Evolutionary conservation across 2,797 vertebrate genomes (phyloP).

Genomic region (Decapterus maruadsi): DNA sequence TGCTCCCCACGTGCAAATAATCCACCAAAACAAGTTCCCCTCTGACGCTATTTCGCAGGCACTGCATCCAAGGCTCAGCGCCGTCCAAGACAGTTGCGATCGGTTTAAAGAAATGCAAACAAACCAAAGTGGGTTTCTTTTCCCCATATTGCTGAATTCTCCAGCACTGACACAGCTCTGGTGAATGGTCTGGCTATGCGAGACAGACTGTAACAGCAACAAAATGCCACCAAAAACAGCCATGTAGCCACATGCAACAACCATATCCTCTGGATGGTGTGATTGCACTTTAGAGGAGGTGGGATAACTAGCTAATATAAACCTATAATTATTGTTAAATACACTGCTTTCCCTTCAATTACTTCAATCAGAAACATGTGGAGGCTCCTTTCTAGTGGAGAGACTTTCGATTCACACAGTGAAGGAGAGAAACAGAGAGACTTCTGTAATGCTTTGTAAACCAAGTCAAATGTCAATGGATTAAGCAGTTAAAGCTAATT

Average conservation of each 20-base stretch:
- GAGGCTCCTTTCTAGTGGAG: slow-evolving; percentile 17
- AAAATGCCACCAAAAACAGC: slow-evolving; percentile 19
- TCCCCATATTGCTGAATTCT: no score
- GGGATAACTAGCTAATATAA: slow-evolving; percentile 47
- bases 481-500: slow-evolving; percentile 71
- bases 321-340: slow-evolving; percentile 56
- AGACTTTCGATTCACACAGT: slow-evolving; percentile 21
- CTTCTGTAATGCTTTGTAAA: slow-evolving; percentile 60
- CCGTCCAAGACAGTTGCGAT: no score
- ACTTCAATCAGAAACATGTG: slow-evolving; percentile 48
- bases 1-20: neutral
- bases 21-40: neutral
- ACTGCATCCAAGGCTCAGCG: no score
- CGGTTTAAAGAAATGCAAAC: no score
- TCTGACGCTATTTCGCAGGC: neutral
- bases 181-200: neutral
- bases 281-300: slow-evolving; percentile 20
- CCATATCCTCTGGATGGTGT: slow-evolving; percentile 18
- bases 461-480: slow-evolving; percentile 68
- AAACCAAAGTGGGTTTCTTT: no score
- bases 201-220: slow-evolving; percentile 1
- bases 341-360: slow-evolving; percentile 47
- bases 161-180: no score
- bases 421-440: slow-evolving; percentile 45
- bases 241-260: slow-evolving; percentile 17